Evolutionary conservation across 2,113 vertebrate genomes (phyloP), one percentile per base, ranked within the genome.

Genomic region (Nycticebus coucang): DNA sequence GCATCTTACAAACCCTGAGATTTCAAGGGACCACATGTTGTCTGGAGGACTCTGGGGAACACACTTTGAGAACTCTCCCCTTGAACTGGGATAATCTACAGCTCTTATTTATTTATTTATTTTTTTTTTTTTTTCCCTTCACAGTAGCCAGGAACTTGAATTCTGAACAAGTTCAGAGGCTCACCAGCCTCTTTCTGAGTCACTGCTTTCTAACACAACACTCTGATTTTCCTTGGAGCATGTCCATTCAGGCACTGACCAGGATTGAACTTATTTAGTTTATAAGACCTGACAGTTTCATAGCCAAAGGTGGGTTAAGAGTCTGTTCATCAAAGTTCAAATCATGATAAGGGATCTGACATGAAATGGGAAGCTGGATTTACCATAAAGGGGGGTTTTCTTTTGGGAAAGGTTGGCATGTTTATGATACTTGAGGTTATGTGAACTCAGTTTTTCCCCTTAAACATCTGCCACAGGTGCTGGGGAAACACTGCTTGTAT

Each of bases 381-480:
- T 78, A 60, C 87, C 24, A 28, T 85, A 92, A 94, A 96, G 95
- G 87, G 86, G 82, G 75, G 95, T 85, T 93, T 96, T 97, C 93
- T 96, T 98, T 89, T 19, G 89, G 94, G 87, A 97, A 94, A 94
- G 41, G 87, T 87, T 96, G 97, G 95, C 85, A 95, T 98, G 93
- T 97, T 97, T 97, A 97, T 96, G 97, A 87, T 97, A 96, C 97
- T 92, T 93, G 94, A 97, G 97, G 95, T 92, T 96, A 79, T 90
- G 93, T 97, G 97, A 98, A 92, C 96, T 97, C 97, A 97, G 62
- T 95, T 97, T 97, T 98, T 93, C 97, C 97, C 41, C 84, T 97
- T 96, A 93, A 96, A 96, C 97, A 97, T 97, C 97, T 97, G 97
- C 96, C 50, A 45, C 97, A 98, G 97, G 97, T 97, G 97, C 94